Evolutionary conservation across 2,888 invertebrate genomes (phyloP).

Genomic region (Bembecia ichneumoniformis): DNA sequence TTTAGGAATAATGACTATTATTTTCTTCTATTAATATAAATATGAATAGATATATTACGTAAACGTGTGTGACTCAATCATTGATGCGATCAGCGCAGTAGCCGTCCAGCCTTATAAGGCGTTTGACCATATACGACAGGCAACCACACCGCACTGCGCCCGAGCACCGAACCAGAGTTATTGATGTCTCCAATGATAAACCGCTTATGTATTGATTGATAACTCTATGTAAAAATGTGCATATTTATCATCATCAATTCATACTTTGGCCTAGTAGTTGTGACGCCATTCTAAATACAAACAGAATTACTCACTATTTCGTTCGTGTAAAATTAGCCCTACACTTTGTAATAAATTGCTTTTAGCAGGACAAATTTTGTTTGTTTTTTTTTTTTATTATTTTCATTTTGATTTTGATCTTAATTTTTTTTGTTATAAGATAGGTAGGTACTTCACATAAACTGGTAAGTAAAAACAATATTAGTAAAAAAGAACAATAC

Average conservation of each 20-base stretch:
- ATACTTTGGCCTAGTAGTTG: background rate
- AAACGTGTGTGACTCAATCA: conserved; percentile 10
- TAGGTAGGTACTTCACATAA: too few relatives aligned
- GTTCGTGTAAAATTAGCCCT: too few relatives aligned
- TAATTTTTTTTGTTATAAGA: too few relatives aligned
- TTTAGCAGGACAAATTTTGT: too few relatives aligned
- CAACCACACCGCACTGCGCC: conserved; percentile 1
- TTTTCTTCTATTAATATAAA: background rate
- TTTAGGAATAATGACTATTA: too few relatives aligned
- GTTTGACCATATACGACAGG: conserved; percentile 13
- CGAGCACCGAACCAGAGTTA: conserved; percentile 7
- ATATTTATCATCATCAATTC: background rate
- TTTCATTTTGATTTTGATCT: too few relatives aligned
- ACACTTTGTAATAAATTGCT: too few relatives aligned
- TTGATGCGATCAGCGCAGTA: conserved; percentile 6
- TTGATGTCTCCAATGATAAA: conserved; percentile 10
- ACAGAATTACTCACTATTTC: too few relatives aligned
- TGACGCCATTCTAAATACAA: background rate
- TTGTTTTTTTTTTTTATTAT: too few relatives aligned
- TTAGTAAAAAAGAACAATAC: too few relatives aligned
- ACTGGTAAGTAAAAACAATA: too few relatives aligned
- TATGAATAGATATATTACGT: background rate
- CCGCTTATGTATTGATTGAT: conserved; percentile 6
- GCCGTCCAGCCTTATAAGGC: conserved; percentile 13
- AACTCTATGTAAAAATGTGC: conserved; percentile 4